phyloP scores from a whole-genome alignment of 2,797 vertebrate species.

The Setipinna tenuifilis region DNA sequence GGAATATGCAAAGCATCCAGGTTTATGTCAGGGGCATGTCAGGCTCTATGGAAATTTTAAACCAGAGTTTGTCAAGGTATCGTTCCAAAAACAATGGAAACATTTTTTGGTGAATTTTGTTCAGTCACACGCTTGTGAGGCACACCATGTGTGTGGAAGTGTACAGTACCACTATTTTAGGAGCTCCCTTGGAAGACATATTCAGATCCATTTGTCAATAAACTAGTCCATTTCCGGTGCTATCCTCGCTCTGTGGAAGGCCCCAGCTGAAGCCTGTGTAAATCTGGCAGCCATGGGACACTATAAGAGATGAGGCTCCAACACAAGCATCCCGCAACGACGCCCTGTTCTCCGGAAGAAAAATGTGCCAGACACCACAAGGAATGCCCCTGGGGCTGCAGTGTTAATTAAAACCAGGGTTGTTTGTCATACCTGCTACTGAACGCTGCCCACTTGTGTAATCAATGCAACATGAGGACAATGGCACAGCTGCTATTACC shows the following conservation, averaged over 20 bases:
- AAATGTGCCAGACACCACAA: slow-evolving; percentile 7
- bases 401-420: slow-evolving; percentile 71
- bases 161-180: neutral
- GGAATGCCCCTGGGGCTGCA: slow-evolving; percentile 47
- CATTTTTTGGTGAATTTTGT: no score
- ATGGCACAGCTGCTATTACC: neutral
- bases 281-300: neutral
- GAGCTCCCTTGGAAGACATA: slow-evolving; percentile 6
- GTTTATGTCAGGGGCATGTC: no score
- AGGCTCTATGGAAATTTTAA: no score
- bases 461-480: neutral
- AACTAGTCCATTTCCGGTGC: neutral
- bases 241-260: no score
- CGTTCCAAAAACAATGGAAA: no score
- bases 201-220: slow-evolving; percentile 3
- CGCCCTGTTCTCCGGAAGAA: neutral
- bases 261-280: neutral
- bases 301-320: neutral
- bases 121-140: no score
- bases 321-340: neutral
- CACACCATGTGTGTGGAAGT: no score
- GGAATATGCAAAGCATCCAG: no score
- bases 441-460: slow-evolving; percentile 59
- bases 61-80: no score
- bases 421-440: slow-evolving; percentile 64